Base-by-base conservation (phyloP, 2,888 invertebrate genomes). In the Bursaphelenchus okinawaensis region DNA sequence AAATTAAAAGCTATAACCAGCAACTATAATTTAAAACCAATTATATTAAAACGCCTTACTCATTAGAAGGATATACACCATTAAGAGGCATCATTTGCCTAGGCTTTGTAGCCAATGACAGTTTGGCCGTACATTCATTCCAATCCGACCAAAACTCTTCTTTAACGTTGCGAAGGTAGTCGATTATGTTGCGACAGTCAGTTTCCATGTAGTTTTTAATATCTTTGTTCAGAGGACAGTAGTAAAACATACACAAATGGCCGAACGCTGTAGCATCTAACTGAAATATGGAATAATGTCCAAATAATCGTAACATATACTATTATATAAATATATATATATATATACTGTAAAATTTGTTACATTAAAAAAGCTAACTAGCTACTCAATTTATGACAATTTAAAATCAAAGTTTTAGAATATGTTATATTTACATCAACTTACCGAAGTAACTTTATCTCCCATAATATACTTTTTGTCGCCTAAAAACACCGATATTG, bases 211-310 rank as follows among this genome's bases (percentile, higher is more conserved):
- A 89, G 83, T 89, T 90, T 83, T 92, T 91, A 3, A 69, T 89
- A 83, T 90, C 88, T 85, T 90, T 89, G 83, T 91, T 90, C 83
- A 91, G 91, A 84, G 93, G 92, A 80, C 93, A 89, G 87, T 90
- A 93, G 83, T 91, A 89, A 79, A 94, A 88, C 85, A 93, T 93
- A 75, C 92, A 90, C 82, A 94, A 87, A 83, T 92, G 90, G 31
- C 93, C 90, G 86, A 94, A 95, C 68, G 91, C 90, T 29, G 92
- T 91, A 67, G 92, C 90, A 84, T 95, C 95, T 86, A 77, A 63
- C 75, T 76, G 58, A 22, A 71, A 68, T 20, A 2, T 12, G 24
- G 19, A 20, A n/a, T 64, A 28, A 20, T 7, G 8, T 6, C 63
- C 12, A 12, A 8, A 57, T n/a, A n/a, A n/a, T 40, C 16, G 12